Conservation (phyloP, 1,140 invertebrate species). For the Philotrypesis tridentata region DNA sequence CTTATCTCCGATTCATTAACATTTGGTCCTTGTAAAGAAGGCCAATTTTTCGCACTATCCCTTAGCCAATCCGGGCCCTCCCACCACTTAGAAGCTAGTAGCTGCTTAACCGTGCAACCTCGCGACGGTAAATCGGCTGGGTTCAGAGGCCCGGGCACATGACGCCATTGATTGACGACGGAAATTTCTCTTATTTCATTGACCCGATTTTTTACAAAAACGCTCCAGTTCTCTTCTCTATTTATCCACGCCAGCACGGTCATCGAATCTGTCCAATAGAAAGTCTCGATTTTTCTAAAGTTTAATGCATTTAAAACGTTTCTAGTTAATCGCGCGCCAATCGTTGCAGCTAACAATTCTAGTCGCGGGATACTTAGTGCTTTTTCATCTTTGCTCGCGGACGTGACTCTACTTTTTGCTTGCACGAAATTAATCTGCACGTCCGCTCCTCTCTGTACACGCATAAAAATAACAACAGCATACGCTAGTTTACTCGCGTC, state of each 20-base stretch:
- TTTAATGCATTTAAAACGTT: neutral
- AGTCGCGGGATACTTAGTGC: neutral
- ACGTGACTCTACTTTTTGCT: neutral
- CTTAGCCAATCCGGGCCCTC: conserved; percentile 44
- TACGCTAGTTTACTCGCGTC: conserved; percentile 20
- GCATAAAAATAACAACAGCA: conserved; percentile 1
- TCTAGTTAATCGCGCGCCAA: neutral
- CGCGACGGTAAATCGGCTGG: conserved; percentile 60
- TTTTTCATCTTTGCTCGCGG: neutral
- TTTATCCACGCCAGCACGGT: conserved; percentile 50
- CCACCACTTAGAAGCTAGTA: conserved; percentile 48
- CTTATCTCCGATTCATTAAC: no score
- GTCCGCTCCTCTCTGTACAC: neutral
- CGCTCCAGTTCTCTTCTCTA: neutral
- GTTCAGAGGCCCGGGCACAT: conserved; percentile 46
- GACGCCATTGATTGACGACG: neutral
- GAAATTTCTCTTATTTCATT: neutral
- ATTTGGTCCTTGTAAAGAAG: no score
- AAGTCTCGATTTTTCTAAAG: neutral
- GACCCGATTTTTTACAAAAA: conserved; percentile 49
- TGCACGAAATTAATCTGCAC: neutral
- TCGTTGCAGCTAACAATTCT: neutral
- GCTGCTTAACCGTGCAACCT: conserved; percentile 45
- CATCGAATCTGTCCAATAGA: conserved; percentile 48
- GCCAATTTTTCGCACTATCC: neutral